Percentiles rank a stretch among this genome's conserved stretches.
Evolutionary conservation across 2,888 invertebrate genomes (phyloP).

Genomic region (Aproaerema taeniolella): DNA sequence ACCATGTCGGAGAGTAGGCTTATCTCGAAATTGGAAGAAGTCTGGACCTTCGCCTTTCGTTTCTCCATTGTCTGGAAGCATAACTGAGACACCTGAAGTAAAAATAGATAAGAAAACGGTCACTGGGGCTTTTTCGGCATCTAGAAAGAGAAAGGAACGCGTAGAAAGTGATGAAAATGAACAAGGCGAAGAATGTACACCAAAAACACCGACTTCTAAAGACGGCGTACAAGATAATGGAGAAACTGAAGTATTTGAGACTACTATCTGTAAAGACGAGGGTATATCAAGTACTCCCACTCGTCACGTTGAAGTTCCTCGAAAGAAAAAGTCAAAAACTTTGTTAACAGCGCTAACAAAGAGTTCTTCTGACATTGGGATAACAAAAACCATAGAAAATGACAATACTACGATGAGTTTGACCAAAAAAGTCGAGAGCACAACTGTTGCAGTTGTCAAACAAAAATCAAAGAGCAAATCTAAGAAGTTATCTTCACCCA

Average conservation of each 20-base stretch:
- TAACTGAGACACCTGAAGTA: background rate
- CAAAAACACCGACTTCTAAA: slow-evolving; percentile 13
- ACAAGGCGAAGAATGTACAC: slow-evolving; percentile 5
- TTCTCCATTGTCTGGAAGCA: slow-evolving; percentile 36
- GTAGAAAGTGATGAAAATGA: too few relatives aligned
- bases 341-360: background rate
- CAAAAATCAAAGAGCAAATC: too few relatives aligned
- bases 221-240: slow-evolving; percentile 1
- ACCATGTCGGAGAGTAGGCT: slow-evolving; percentile 71
- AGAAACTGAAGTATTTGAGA: slow-evolving; percentile 18
- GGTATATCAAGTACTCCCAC: slow-evolving; percentile 34
- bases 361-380: too few relatives aligned
- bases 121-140: too few relatives aligned
- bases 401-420: background rate
- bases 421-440: too few relatives aligned
- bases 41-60: slow-evolving; percentile 54
- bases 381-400: too few relatives aligned
- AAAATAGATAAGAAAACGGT: background rate
- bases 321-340: slow-evolving; percentile 47
- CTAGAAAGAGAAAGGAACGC: too few relatives aligned
- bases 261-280: slow-evolving; percentile 11
- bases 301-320: slow-evolving; percentile 35
- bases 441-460: too few relatives aligned
- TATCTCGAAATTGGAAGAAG: slow-evolving; percentile 66
- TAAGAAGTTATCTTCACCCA: too few relatives aligned